Percentiles rank a stretch among this genome's conserved stretches.
phyloP scores from a whole-genome alignment of 2,797 vertebrate species.

The Cacajao melanocephalus region DNA sequence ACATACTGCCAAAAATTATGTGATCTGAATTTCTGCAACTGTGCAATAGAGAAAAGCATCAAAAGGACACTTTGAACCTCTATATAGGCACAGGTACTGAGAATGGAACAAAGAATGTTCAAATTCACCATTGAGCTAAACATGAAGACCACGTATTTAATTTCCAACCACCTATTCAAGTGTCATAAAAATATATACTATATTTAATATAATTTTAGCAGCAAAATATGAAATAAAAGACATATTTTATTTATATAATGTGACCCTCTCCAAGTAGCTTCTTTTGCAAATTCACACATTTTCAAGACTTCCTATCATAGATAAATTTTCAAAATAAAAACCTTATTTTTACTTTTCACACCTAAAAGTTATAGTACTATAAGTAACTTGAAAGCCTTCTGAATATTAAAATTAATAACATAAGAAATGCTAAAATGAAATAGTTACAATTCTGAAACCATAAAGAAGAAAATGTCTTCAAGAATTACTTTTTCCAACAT shows the following conservation, averaged over 20 bases:
- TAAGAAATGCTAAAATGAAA: slow-evolving; percentile 11
- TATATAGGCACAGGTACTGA: background rate
- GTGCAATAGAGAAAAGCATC: background rate
- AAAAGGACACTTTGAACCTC: background rate
- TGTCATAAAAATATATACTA: background rate
- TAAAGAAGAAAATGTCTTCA: background rate
- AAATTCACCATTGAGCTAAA: background rate
- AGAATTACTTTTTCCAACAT: background rate
- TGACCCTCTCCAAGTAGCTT: slow-evolving; percentile 15
- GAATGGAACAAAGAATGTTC: background rate
- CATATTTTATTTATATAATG: slow-evolving; percentile 53
- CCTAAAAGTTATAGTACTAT: slow-evolving; percentile 39
- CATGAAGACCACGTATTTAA: background rate
- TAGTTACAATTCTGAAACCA: background rate
- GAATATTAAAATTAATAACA: slow-evolving; percentile 52
- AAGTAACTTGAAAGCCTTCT: slow-evolving; percentile 8
- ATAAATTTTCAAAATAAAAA: slow-evolving; percentile 53
- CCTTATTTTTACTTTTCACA: slow-evolving; percentile 43
- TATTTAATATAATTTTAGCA: slow-evolving; percentile 41
- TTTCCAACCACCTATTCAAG: slow-evolving; percentile 10
- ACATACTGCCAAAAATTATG: background rate
- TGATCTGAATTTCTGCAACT: background rate
- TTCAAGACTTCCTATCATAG: slow-evolving; percentile 40
- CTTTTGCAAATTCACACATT: slow-evolving; percentile 48
- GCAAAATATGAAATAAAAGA: background rate